These are phyloP conservation scores for Cyclura pinguis DNA, from an alignment of 2,797 vertebrate species.

Conservation along the genomic window DNA sequence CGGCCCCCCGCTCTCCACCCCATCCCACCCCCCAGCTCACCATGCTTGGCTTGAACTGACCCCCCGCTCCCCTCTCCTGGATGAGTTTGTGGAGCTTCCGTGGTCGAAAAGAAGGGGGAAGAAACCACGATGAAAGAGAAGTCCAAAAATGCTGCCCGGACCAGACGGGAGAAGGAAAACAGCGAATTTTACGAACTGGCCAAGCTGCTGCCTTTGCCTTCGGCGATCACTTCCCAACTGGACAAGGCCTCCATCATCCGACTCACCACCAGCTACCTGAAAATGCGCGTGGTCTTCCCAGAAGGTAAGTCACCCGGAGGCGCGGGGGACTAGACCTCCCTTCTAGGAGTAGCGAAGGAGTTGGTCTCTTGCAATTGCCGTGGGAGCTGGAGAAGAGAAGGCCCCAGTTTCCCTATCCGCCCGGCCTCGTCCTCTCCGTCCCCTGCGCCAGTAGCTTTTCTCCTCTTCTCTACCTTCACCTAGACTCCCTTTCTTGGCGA, in stretches of 20 bases:
- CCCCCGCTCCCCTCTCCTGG: constrained; percentile 69
- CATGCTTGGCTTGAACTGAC: constrained; percentile 25
- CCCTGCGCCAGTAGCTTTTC: no score
- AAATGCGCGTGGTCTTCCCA: constrained; percentile 96
- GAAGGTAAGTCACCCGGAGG: constrained; percentile 86
- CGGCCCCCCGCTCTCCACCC: background rate
- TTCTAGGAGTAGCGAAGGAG: background rate
- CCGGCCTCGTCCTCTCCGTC: background rate
- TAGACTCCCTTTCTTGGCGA: no score
- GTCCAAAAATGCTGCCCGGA: constrained; percentile 97
- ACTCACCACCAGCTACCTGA: constrained; percentile 96
- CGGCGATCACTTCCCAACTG: constrained; percentile 98
- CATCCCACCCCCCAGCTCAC: no score
- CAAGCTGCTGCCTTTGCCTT: constrained; percentile 94
- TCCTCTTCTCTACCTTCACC: no score
- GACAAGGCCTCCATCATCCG: constrained; percentile 99
- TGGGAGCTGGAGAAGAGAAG: no score
- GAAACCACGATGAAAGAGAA: constrained; percentile 94
- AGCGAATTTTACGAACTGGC: constrained; percentile 98
- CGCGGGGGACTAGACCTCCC: no score
- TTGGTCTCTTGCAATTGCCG: no score
- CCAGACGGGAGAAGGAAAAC: constrained; percentile 97
- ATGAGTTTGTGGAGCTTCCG: constrained; percentile 79
- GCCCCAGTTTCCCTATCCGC: no score
- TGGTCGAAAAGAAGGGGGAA: constrained; percentile 76